Conservation (phyloP, 2,888 invertebrate species). For the Idaea dimidiata region DNA sequence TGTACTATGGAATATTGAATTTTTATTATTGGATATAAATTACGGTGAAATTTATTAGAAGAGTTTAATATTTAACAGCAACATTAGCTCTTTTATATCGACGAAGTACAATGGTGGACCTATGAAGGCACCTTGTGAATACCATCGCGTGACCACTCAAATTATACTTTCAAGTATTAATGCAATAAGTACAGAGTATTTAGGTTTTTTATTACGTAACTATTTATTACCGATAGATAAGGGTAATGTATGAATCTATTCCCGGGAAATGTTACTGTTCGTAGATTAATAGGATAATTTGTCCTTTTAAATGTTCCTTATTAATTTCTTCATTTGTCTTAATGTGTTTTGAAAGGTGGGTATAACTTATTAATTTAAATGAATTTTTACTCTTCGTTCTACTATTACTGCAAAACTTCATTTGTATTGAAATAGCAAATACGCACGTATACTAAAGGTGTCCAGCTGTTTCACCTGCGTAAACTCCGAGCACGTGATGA, state of each 20-base stretch:
- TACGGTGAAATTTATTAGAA: neutral
- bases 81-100: neutral
- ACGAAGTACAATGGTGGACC: neutral
- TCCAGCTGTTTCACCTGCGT: too few relatives aligned
- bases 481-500: too few relatives aligned
- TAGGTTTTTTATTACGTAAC: neutral
- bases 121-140: neutral
- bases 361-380: neutral
- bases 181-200: neutral
- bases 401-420: too few relatives aligned
- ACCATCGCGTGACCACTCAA: neutral
- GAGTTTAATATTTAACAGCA: neutral
- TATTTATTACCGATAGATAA: neutral
- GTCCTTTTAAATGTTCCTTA: neutral
- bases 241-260: neutral
- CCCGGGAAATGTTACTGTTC: neutral
- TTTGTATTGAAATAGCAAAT: too few relatives aligned
- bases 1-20: neutral
- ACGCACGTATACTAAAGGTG: too few relatives aligned
- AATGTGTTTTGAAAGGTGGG: neutral
- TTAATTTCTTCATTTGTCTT: neutral
- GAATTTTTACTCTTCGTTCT: neutral
- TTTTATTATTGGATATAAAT: neutral
- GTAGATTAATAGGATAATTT: constrained; percentile 1
- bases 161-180: neutral